Evolutionary conservation across 2,113 vertebrate genomes (phyloP), one percentile per base, ranked within the genome.

Genomic region (Pao palembangensis): DNA sequence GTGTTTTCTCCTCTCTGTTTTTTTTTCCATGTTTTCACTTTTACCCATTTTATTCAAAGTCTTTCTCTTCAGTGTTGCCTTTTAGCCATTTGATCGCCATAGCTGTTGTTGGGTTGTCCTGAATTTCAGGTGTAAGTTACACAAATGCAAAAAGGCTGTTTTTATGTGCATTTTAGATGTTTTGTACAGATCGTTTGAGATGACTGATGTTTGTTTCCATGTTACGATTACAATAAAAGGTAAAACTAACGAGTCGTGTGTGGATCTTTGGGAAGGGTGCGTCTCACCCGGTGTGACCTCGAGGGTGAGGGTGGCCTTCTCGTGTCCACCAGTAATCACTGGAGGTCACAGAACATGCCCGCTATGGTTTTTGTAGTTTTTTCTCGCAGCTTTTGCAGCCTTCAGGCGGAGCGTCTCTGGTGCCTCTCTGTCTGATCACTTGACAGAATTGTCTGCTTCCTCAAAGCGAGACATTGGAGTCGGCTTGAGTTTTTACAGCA

Each of bases 131-230:
- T 82, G 69, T 80, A 70, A 84, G 75, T 88, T 79, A 86, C 80
- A 74, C 72, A 63, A 80, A 73, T 84, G 58, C 66, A 71, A 55
- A 67, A 81, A 82, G 82, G 73, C 76, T 80, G 83, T 89, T 87
- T 88, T 79, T 81, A 78, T 82, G 74, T 81, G 21, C 23, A 86
- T 86, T 89, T 86, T 19, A 83, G 91, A 90, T 76, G 55, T 86
- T 88, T 89, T 88, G 82, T 90, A 90, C 77, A 86, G 79, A 76
- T 78, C 16, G 12, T 46, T 13, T 55, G 46, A 50, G 41, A 43
- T 34, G 1, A 48, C 11, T 21, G 38, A 16, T 53, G 18, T 54
- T 57, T 64, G 20, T 23, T 19, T 12, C 48, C n/a, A 16, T 19
- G 50, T 20, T 21, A 38, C 34, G 10, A 12, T 38, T 38, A 38